Conservation (phyloP, 1,140 invertebrate species). For the Marisa cornuarietis region DNA sequence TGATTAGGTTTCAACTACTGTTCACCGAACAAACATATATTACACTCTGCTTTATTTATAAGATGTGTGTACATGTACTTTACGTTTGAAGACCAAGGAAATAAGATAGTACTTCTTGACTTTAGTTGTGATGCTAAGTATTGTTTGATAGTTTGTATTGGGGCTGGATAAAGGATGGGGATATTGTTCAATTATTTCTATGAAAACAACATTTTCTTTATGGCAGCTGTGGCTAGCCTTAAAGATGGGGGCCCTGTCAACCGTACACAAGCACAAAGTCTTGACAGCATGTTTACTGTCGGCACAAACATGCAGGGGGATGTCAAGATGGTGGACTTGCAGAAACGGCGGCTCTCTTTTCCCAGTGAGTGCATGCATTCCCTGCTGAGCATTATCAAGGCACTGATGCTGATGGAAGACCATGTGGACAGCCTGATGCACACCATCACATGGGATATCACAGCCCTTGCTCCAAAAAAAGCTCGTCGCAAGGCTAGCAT, state of each 20-base stretch:
- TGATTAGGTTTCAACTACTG: no score
- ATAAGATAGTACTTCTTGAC: no score
- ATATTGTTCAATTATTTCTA: no score
- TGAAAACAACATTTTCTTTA: neutral
- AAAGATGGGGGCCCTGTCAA: conserved; percentile 7
- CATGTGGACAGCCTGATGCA: conserved; percentile 51
- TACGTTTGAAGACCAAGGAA: no score
- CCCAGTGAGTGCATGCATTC: conserved; percentile 44
- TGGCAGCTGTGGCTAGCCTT: neutral
- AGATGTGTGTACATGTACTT: neutral
- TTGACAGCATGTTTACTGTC: conserved; percentile 44
- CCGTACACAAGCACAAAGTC: conserved; percentile 39
- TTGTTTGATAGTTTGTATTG: no score
- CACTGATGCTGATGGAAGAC: conserved; percentile 54
- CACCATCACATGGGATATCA: conserved; percentile 52
- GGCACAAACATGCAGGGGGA: neutral
- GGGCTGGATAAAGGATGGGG: no score
- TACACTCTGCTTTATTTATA: neutral
- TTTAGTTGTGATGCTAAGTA: no score
- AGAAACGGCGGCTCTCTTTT: conserved; percentile 15
- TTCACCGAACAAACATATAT: no score
- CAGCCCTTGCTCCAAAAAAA: conserved; percentile 50
- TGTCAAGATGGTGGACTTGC: neutral
- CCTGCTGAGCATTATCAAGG: conserved; percentile 50
- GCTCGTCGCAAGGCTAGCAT: conserved; percentile 55